Evolutionary conservation across 2,888 invertebrate genomes (phyloP).

Genomic region (Caenorhabditis japonica): DNA sequence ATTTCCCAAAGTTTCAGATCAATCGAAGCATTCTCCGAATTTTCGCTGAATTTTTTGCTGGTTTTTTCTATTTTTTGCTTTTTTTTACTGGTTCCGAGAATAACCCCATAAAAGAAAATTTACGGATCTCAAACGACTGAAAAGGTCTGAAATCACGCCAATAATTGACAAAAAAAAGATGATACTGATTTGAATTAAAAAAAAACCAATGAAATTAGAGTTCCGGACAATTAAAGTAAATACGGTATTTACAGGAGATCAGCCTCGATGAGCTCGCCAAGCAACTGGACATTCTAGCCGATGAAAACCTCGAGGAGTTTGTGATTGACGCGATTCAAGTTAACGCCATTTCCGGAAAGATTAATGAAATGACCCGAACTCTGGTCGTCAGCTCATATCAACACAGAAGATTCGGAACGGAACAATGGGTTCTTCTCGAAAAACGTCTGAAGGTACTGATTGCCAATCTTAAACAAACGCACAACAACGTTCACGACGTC

Average conservation of each 20-base stretch:
- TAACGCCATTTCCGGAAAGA: slow-evolving; percentile 75
- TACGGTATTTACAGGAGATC: slow-evolving; percentile 84
- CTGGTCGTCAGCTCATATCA: slow-evolving; percentile 70
- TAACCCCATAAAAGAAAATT: no score
- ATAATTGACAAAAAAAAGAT: no score
- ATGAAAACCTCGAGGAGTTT: slow-evolving; percentile 93
- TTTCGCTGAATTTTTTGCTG: no score
- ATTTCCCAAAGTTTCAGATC: no score
- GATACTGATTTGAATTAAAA: no score
- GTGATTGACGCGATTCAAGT: slow-evolving; percentile 87
- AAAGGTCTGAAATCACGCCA: no score
- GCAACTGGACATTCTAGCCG: slow-evolving; percentile 86
- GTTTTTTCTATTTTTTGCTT: no score
- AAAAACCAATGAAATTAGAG: no score
- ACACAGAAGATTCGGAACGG: slow-evolving; percentile 70
- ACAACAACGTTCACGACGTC: slow-evolving; percentile 65
- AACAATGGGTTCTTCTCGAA: slow-evolving; percentile 68
- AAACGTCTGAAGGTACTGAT: slow-evolving; percentile 66
- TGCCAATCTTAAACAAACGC: slow-evolving; percentile 65
- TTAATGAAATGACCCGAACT: slow-evolving; percentile 70
- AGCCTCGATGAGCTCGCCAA: slow-evolving; percentile 89
- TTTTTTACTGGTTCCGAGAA: no score
- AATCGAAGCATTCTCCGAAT: no score
- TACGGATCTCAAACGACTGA: no score
- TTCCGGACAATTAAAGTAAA: no score